Evolutionary conservation across 2,888 invertebrate species (phyloP).

Genomic region (Apomyelois bistriatella): DNA sequence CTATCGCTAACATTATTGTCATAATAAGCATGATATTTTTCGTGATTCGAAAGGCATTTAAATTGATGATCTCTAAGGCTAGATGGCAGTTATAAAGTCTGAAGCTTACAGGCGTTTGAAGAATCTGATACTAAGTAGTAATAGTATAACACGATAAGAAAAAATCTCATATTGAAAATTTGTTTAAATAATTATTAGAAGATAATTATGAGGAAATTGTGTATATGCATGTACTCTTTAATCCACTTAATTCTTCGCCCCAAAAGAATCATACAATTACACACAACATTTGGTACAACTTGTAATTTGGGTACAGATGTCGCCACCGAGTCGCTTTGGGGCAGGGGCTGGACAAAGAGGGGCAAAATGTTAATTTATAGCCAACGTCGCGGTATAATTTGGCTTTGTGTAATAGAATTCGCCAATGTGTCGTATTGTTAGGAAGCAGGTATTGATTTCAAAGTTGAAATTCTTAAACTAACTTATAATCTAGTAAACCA

Average conservation of each 20-base stretch:
- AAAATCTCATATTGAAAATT: too few species aligned
- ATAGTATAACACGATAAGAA: too few species aligned
- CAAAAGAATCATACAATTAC: conserved; percentile 17
- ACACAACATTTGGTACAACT: conserved; percentile 18
- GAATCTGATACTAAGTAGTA: too few species aligned
- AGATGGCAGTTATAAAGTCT: too few species aligned
- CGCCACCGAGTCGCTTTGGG: conserved; percentile 8
- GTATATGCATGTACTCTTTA: background rate
- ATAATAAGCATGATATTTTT: too few species aligned
- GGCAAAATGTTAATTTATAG: conserved; percentile 1
- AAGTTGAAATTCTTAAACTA: background rate
- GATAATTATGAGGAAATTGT: background rate
- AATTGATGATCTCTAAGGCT: too few species aligned
- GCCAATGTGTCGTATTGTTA: background rate
- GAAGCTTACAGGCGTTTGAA: too few species aligned
- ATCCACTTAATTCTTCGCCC: conserved; percentile 14
- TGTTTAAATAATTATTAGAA: too few species aligned
- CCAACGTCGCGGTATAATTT: background rate
- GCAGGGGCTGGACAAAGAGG: background rate
- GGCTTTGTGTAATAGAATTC: conserved; percentile 5
- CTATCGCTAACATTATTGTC: too few species aligned
- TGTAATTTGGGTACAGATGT: conserved; percentile 20
- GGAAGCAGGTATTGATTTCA: background rate
- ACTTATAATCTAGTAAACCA: too few species aligned
- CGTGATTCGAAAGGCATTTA: too few species aligned